Percentiles rank a stretch among this genome's conserved stretches.
These are phyloP conservation scores for Drosophila subobscura DNA, from an alignment of 1,140 invertebrate species.

Conservation along the genomic window DNA sequence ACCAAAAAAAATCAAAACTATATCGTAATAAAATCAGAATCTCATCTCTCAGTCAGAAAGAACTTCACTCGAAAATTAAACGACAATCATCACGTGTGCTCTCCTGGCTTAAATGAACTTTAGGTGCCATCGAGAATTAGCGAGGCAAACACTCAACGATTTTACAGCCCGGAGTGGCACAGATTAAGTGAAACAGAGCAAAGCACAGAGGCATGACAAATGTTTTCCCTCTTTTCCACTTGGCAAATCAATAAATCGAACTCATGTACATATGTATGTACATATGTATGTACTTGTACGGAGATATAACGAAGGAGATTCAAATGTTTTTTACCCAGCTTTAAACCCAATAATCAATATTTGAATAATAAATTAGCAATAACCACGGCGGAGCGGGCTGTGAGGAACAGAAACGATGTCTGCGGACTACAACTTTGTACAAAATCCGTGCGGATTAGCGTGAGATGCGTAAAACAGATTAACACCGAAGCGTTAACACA, in stretches of 20 bases:
- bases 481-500: conserved; percentile 76
- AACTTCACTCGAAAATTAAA: conserved; percentile 11
- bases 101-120: conserved; percentile 41
- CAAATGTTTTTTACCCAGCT: conserved; percentile 65
- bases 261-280: conserved; percentile 20
- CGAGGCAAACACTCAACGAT: conserved; percentile 44
- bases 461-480: conserved; percentile 72
- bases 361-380: conserved; percentile 71
- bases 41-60: conserved; percentile 7
- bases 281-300: conserved; percentile 1
- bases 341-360: conserved; percentile 74
- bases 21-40: too few relatives aligned
- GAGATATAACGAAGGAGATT: conserved; percentile 21
- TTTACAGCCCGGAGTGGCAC: conserved; percentile 33
- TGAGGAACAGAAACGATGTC: conserved; percentile 35
- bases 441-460: background rate
- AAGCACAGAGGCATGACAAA: conserved; percentile 35
- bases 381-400: conserved; percentile 13
- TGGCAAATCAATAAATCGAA: conserved; percentile 67
- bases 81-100: conserved; percentile 27
- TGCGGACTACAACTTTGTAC: conserved; percentile 48
- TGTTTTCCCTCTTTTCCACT: conserved; percentile 54
- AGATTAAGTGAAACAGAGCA: conserved; percentile 42
- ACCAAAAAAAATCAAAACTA: too few relatives aligned
- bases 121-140: conserved; percentile 60